Evolutionary conservation across 2,888 invertebrate species (phyloP), one percentile per base, ranked within the genome.

Genomic region (Dioctria linearis): DNA sequence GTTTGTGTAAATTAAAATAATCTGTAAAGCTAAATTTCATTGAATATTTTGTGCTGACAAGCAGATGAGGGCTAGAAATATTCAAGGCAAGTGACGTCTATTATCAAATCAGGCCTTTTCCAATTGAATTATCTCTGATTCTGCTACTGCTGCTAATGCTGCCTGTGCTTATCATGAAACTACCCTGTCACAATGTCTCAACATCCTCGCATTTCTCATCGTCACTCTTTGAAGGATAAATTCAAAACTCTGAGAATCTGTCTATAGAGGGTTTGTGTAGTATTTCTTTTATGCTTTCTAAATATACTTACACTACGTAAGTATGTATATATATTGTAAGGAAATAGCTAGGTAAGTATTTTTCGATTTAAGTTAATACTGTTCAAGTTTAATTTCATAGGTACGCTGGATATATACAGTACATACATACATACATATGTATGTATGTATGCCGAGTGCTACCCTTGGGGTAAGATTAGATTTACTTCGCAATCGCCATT

Each of bases 101-200:
- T 25, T 69, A 69, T 69, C 37, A 69, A 69, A 69, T 43, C 51
- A 69, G 49, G 69, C 37, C 49, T 51, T 25, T 43, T 51, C 8
- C 39, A 37, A 71, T 71, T 71, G 39, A 71, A 54, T 71, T 71
- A 71, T 71, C 54, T 71, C 42, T 71, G 71, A 54, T 51, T 71
- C 71, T 54, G 57, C 54, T 51, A 8, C 25, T 25, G 25, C 25
- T 25, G 25, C 2, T 25, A 25, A 25, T 25, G 25, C 2, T 25
- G 25, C 25, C 25, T 25, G 25, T 25, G 25, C 51, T 54, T 71
- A 67, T 67, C 67, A 49, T 25, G 25, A 67, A 46, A 42, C 67
- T 67, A 67, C 46, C 67, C 67, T 9, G 67, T 67, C 67, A 67
- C 67, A 46, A 25, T 46, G 13, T 46, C 13, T 46, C 46, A 8